phyloP scores from a whole-genome alignment of 2,113 vertebrate species.

The Corydoras maculifer region DNA sequence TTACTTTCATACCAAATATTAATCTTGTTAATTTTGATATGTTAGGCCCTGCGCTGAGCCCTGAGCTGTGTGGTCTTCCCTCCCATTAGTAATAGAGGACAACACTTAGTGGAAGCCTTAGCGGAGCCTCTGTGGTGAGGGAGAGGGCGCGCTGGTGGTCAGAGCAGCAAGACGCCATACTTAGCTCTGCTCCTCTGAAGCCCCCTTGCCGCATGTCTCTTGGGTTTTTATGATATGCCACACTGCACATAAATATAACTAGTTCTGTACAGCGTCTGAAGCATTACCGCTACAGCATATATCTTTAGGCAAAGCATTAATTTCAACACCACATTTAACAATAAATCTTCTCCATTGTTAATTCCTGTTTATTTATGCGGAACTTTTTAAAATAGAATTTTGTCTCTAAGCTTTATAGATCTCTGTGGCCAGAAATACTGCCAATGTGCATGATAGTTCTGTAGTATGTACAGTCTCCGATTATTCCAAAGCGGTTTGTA shows the following conservation, averaged over 20 bases:
- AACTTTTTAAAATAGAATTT: too few species aligned
- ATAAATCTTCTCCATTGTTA: background rate
- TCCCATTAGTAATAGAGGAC: constrained; percentile 19
- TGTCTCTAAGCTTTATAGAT: too few species aligned
- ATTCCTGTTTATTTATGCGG: too few species aligned
- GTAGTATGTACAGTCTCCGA: background rate
- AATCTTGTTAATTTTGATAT: constrained; percentile 18
- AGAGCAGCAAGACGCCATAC: constrained; percentile 27
- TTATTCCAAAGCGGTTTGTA: background rate
- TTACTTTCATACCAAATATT: constrained; percentile 30
- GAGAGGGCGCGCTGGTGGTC: constrained; percentile 32
- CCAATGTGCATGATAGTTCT: background rate
- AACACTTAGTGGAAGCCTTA: constrained; percentile 30
- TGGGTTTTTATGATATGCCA: constrained; percentile 16
- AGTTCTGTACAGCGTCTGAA: background rate
- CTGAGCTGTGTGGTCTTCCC: constrained; percentile 39
- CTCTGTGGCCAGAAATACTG: too few species aligned
- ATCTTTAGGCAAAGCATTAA: background rate
- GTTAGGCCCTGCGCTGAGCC: constrained; percentile 14
- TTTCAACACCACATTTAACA: background rate
- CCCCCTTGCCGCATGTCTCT: constrained; percentile 7
- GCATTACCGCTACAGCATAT: background rate
- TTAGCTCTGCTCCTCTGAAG: constrained; percentile 16
- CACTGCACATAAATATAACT: constrained; percentile 9
- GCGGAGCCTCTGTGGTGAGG: constrained; percentile 30